A percentile compares a stretch with the other conserved stretches of the same genome.
Evolutionary conservation across 2,113 vertebrate species (phyloP).

Genomic region (Zootoca vivipara): DNA sequence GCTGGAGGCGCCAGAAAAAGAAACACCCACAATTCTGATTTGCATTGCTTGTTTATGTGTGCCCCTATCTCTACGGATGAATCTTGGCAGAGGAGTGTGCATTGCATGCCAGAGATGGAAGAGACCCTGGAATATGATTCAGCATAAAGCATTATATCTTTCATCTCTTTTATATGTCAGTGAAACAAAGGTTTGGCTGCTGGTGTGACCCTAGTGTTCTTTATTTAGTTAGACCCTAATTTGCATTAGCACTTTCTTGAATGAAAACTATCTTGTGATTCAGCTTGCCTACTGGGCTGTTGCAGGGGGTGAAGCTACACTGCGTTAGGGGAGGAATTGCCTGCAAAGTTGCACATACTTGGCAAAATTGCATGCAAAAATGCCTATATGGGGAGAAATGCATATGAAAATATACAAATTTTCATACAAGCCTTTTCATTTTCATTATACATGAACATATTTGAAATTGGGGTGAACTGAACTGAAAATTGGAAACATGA

Average conservation of each 20-base stretch:
- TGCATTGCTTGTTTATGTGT: neutral
- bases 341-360: too few species aligned
- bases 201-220: neutral
- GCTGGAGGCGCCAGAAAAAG: too few species aligned
- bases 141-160: neutral
- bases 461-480: too few species aligned
- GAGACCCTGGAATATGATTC: neutral
- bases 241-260: neutral
- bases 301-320: neutral
- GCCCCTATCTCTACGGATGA: neutral
- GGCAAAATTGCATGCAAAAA: too few species aligned
- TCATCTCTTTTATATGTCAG: neutral
- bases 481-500: too few species aligned
- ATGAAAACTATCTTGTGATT: neutral
- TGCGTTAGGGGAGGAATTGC: too few species aligned
- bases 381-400: too few species aligned
- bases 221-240: neutral
- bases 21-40: too few species aligned
- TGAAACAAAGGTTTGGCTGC: neutral
- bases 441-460: too few species aligned
- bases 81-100: neutral
- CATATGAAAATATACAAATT: too few species aligned
- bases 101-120: neutral
- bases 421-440: too few species aligned
- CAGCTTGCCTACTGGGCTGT: constrained; percentile 10